Evolutionary conservation across 2,888 invertebrate genomes (phyloP), one percentile per base, ranked within the genome.

Genomic region (Macrosiphum euphorbiae): DNA sequence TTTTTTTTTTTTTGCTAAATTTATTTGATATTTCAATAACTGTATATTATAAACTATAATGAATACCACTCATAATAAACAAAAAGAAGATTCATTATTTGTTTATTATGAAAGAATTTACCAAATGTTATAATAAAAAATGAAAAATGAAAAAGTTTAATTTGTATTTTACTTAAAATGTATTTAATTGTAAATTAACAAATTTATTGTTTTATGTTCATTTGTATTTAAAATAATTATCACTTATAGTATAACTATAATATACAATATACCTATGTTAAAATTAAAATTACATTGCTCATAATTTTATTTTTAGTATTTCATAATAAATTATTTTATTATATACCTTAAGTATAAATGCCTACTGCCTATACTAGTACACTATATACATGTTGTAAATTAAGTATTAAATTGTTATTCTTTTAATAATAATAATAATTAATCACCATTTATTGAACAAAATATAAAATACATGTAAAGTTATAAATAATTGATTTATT

Each of bases 151-250:
- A 78, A 35, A 20, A 35, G 35, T 78, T 35, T 35, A 20, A 35
- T 35, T 78, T 78, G 16, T 78, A 78, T 20, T 78, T 20, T 78
- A 67, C 4, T 28, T 61, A 61, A 58, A 11, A 61, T 13, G n/a
- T 3, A 67, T 16, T 4, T n/a, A n/a, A 24, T n/a, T 35, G 1
- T n/a, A 16, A 67, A n/a, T 24, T n/a, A 67, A 67, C 1, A n/a
- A 67, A 67, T 67, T 4, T n/a, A 61, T n/a, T 1, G 1, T 28
- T 16, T 16, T 16, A 16, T 67, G 16, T n/a, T 67, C 0, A 67
- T 67, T n/a, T 67, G 67, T 67, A 67, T 67, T 67, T 67, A 16
- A 67, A 67, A 67, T 67, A 67, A 67, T 67, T n/a, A 67, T 67
- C n/a, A n/a, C n/a, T n/a, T n/a, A 67, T 67, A 67, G 16, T 67